These are phyloP conservation scores for Periparus ater DNA, from an alignment of 2,797 vertebrate genomes.

Conservation along the genomic window DNA sequence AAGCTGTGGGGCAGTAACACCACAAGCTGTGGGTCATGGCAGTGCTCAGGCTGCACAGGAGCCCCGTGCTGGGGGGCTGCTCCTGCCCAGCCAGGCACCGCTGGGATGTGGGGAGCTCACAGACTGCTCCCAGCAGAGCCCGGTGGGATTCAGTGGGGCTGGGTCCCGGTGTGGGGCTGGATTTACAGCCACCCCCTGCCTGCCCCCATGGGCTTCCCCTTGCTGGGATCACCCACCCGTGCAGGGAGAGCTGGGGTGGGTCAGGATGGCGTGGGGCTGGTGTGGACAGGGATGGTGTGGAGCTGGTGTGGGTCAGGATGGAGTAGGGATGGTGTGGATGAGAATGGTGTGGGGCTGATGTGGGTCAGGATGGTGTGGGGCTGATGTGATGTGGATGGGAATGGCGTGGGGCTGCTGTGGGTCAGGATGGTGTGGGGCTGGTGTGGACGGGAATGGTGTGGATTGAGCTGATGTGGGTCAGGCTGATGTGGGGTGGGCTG, in stretches of 20 bases:
- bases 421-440: not conserved
- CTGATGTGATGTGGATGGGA: too few relatives aligned
- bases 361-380: too few relatives aligned
- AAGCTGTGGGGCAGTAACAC: not conserved
- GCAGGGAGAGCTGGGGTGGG: not conserved
- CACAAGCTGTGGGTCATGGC: not conserved
- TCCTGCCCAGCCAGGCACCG: not conserved
- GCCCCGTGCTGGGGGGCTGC: not conserved
- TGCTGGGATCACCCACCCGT: accelerated
- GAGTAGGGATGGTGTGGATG: accelerated
- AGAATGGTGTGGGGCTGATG: not conserved
- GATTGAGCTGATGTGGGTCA: not conserved
- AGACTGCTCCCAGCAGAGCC: not conserved
- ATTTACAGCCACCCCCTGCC: not conserved
- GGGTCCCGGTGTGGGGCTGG: not conserved
- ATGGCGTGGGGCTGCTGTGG: not conserved
- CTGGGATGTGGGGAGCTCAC: accelerated
- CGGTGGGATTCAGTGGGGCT: not conserved
- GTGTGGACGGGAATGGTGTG: too few relatives aligned
- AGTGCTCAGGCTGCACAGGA: not conserved
- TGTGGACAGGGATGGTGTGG: too few relatives aligned
- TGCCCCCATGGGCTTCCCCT: accelerated
- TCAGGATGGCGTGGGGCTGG: not conserved
- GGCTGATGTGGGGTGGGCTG: not conserved
- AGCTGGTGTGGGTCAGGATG: not conserved